phyloP scores from a whole-genome alignment of 2,113 vertebrate species.

The Hemiprocne comata region DNA sequence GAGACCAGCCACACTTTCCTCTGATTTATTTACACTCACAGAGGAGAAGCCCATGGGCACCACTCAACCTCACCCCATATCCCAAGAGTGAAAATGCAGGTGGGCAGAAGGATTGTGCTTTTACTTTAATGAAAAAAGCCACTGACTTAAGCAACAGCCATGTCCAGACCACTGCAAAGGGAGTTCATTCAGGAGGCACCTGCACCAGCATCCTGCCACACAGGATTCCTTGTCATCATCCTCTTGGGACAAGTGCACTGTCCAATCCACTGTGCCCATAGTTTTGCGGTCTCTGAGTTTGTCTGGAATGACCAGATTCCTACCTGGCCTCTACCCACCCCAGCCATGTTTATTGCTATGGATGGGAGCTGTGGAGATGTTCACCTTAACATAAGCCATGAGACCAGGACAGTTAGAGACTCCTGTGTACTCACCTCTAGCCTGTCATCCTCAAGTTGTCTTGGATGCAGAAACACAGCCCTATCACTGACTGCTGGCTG shows the following conservation, averaged over 20 bases:
- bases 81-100: background rate
- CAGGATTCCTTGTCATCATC: background rate
- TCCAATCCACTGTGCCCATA: background rate
- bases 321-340: accelerated
- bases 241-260: accelerated
- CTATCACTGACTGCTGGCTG: background rate
- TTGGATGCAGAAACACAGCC: background rate
- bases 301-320: background rate
- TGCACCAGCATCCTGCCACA: background rate
- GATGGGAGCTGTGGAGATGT: background rate
- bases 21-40: background rate
- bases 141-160: background rate
- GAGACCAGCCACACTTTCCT: background rate
- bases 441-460: background rate
- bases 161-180: background rate
- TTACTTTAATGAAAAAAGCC: background rate
- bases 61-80: accelerated
- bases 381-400: background rate
- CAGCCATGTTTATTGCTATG: background rate
- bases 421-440: accelerated
- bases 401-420: background rate
- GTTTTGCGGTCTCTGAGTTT: background rate
- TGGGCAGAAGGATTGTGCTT: accelerated
- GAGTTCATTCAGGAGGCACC: background rate
- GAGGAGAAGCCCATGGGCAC: background rate